Base-by-base conservation (phyloP, 2,797 vertebrate genomes). In the Dipus sagitta region DNA sequence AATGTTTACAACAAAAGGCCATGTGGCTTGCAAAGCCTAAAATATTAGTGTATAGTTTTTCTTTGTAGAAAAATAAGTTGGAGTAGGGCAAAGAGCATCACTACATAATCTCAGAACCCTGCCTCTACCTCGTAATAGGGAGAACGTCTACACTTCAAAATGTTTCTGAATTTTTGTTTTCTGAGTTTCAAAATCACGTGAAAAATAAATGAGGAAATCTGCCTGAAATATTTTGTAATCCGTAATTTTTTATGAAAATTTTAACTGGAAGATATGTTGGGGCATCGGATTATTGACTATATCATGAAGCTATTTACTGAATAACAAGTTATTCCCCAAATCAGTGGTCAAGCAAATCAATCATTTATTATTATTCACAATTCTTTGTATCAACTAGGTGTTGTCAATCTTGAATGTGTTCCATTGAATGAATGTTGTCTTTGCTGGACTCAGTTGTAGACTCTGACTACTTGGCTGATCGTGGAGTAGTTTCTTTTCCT, bases 91-190 rank as follows among this genome's bases (percentile, higher is more conserved):
- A 93, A 47, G 15, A 18, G 11, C 54, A 67, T n/a, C 21, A 4
- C 9, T 85, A 30, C 14, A 58, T 70, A 75, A 88, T 68, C 34
- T 96, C 78, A 84, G 18, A 91, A 86, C 32, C 58, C 58, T 78
- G 38, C 58, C 23, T 94, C 52, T 91, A 32, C 15, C 23, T 71
- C 28, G 42, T 68, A 15, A n/a, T 15, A 30, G 15, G 30, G 28
- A 88, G 9, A 52, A 38, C 30, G 86, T 76, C n/a, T 21, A 14
- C 10, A 79, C 76, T 67, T 91, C 8, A 79, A 8, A 70, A 52
- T 81, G 28, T 71, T 93, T 92, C n/a, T 88, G 60, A 92, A 94
- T 8, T 77, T n/a, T 80, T 15, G 30, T 80, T 93, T 96, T 84
- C 54, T 86, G 8, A 81, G 65, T 58, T 88, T 18, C 34, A 81